These are phyloP conservation scores for Istiophorus platypterus DNA, from an alignment of 2,113 vertebrate species.

Conservation along the genomic window DNA sequence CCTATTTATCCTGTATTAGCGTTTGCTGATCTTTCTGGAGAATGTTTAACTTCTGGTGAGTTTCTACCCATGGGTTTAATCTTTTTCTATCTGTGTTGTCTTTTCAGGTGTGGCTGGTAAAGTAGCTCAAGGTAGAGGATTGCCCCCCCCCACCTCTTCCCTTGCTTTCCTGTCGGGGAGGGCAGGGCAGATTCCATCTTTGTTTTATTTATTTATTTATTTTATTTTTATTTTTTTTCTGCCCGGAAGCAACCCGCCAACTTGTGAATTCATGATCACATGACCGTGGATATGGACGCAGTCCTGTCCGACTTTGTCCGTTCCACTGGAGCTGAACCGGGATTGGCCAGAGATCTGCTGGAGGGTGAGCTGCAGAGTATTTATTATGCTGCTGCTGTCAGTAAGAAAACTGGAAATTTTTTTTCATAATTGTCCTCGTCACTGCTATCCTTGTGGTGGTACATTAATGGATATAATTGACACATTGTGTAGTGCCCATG, in stretches of 20 bases:
- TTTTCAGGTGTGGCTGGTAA: conserved; percentile 65
- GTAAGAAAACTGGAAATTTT: neutral
- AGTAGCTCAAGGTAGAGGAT: conserved; percentile 43
- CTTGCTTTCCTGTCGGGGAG: conserved; percentile 12
- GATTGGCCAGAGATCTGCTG: conserved; percentile 94
- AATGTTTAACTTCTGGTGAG: neutral
- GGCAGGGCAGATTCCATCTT: conserved; percentile 26
- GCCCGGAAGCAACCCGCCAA: conserved; percentile 62
- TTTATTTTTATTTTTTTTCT: conserved; percentile 43
- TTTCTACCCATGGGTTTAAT: conserved; percentile 21
- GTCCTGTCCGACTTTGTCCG: conserved; percentile 98
- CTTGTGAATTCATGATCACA: conserved; percentile 89
- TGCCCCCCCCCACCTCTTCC: conserved; percentile 3
- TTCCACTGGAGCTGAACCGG: conserved; percentile 98
- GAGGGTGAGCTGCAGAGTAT: conserved; percentile 87
- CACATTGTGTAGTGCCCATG: neutral
- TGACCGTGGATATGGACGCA: conserved; percentile 96
- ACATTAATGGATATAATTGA: no score
- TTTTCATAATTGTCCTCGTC: neutral
- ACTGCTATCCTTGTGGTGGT: neutral
- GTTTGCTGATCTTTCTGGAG: neutral
- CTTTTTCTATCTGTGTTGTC: conserved; percentile 7
- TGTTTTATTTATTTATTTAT: neutral
- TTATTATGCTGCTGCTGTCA: neutral
- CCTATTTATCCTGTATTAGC: neutral